Evolutionary conservation across 2,888 invertebrate genomes (phyloP), one percentile per base, ranked within the genome.

Genomic region (Pemphredon lugubris): DNA sequence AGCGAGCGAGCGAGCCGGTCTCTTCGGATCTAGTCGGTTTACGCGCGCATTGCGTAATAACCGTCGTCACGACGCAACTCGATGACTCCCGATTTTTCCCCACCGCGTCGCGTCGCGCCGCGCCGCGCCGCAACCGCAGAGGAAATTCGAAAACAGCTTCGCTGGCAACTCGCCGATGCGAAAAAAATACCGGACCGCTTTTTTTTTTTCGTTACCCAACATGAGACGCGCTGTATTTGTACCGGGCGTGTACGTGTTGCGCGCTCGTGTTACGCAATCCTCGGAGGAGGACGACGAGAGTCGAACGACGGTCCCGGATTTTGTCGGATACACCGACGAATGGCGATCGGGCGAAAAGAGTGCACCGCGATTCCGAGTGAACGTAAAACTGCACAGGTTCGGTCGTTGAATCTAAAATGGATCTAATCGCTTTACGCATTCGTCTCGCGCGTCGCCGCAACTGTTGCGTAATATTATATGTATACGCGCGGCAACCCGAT

Each of bases 11-110:
- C 14, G 47, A 66, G 54, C 59, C 67, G 67, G 40, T 66, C 63
- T 60, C n/a, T 60, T 48, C 48, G 26, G 40, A 73, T 73, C 64
- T 57, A 54, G 61, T 30, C 67, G 40, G 34, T 44, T 60, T 26
- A 30, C 23, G 20, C 37, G 21, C 48, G 21, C 32, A 13, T 76
- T 77, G 60, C 71, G 74, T 54, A 79, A 74, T 60, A 54, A 73
- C 64, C 53, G 42, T 1, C 23, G 23, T 20, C 23, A 23, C 32
- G 57, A 26, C 21, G 37, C 20, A 9, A 37, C 37, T 0, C 64
- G 40, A 53, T 34, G 23, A 47, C 42, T 58, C 30, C 16, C n/a
- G 47, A 47, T 21, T 60, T 48, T 47, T 37, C 26, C n/a, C n/a
- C 37, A 9, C 14, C 32, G n/a, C n/a, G n/a, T n/a, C n/a, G n/a